phyloP scores from a whole-genome alignment of 1,140 invertebrate species.

The Drosophila hydei region DNA sequence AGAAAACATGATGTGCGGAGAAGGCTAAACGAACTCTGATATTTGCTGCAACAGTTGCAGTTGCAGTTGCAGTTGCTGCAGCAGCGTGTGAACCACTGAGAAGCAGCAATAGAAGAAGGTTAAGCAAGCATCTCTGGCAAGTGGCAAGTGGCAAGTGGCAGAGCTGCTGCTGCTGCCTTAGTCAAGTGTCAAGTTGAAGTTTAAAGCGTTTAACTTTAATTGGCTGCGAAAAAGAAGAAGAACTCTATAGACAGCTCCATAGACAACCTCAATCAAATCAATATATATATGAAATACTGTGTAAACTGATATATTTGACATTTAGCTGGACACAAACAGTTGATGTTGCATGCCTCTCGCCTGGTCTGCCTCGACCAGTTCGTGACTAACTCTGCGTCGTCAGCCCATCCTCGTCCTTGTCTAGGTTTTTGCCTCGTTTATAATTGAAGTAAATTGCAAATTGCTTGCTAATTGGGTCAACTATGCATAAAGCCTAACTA shows the following conservation, averaged over 20 bases:
- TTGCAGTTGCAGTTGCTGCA: slow-evolving; percentile 20
- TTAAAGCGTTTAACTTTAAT: slow-evolving; percentile 67
- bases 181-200: slow-evolving; percentile 78
- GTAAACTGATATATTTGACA: slow-evolving; percentile 67
- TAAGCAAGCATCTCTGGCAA: slow-evolving; percentile 50
- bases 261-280: slow-evolving; percentile 36
- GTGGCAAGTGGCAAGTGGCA: slow-evolving; percentile 14
- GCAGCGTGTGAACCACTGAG: slow-evolving; percentile 70
- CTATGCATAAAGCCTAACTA: slow-evolving; percentile 47
- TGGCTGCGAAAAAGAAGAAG: slow-evolving; percentile 33
- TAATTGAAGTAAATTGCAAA: slow-evolving; percentile 77
- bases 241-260: slow-evolving; percentile 47
- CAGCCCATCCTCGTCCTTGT: neutral
- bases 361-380: slow-evolving; percentile 28
- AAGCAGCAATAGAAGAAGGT: slow-evolving; percentile 50
- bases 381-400: slow-evolving; percentile 57
- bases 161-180: neutral
- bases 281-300: neutral
- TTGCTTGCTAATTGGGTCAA: slow-evolving; percentile 72
- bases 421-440: slow-evolving; percentile 36
- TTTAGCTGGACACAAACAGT: slow-evolving; percentile 43
- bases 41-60: slow-evolving; percentile 54
- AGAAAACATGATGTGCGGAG: neutral
- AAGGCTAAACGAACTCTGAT: slow-evolving; percentile 64
- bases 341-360: slow-evolving; percentile 29